Evolutionary conservation across 2,797 vertebrate genomes (phyloP).

Genomic region (Nannoperca obscura): DNA sequence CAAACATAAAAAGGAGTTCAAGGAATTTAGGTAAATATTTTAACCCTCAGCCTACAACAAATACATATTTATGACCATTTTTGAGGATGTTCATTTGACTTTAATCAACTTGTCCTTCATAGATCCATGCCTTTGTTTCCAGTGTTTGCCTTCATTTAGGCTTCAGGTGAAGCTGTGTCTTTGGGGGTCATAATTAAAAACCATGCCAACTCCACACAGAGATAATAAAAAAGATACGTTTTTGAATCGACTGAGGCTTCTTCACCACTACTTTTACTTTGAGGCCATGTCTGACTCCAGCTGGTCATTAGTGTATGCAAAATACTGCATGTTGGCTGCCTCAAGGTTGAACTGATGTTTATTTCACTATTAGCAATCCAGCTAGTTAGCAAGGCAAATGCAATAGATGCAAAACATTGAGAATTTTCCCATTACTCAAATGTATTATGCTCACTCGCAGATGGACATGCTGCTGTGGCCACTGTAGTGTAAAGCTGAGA

Average conservation of each 20-base stretch:
- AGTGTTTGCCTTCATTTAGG: constrained; percentile 31
- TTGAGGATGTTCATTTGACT: constrained; percentile 25
- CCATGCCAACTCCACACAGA: not conserved
- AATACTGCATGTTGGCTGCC: constrained; percentile 37
- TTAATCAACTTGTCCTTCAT: constrained; percentile 38
- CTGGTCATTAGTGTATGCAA: constrained; percentile 65
- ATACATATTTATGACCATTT: constrained; percentile 12
- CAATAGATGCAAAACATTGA: constrained; percentile 34
- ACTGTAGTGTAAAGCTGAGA: constrained; percentile 24
- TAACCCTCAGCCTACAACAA: not conserved
- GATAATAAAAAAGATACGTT: not conserved
- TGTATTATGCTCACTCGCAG: not conserved
- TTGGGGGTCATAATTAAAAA: constrained; percentile 36
- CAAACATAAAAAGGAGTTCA: constrained; percentile 7
- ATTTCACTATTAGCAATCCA: constrained; percentile 24
- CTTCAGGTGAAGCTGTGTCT: constrained; percentile 30
- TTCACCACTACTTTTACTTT: constrained; percentile 15
- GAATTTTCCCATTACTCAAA: constrained; percentile 14
- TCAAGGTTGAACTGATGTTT: constrained; percentile 56
- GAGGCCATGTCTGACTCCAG: constrained; percentile 48
- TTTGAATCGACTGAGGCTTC: constrained; percentile 3
- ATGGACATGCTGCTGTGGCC: constrained; percentile 15
- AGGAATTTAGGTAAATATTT: constrained; percentile 11
- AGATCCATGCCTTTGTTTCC: constrained; percentile 7
- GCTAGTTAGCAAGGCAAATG: constrained; percentile 54